phyloP scores from a whole-genome alignment of 2,888 invertebrate genomes.

The Papilio demoleus region DNA sequence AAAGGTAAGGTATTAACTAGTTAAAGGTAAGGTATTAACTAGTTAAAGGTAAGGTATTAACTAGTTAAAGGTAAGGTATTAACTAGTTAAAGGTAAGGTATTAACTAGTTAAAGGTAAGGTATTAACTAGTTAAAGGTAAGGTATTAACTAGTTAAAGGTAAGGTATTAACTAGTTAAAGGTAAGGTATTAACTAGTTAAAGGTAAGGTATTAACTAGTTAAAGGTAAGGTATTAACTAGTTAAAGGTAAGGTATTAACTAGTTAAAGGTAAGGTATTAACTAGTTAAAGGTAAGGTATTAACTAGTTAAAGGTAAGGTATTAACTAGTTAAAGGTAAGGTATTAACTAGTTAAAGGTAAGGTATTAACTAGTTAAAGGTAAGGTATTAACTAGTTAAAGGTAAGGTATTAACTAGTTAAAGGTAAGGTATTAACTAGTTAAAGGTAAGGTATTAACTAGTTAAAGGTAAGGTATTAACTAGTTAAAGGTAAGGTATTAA shows the following conservation, averaged over 20 bases:
- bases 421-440: slow-evolving; percentile 51
- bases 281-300: too few relatives aligned
- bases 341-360: slow-evolving; percentile 55
- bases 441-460: too few relatives aligned
- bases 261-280: slow-evolving; percentile 55
- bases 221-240: slow-evolving; percentile 50
- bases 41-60: slow-evolving; percentile 51
- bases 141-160: slow-evolving; percentile 45
- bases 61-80: slow-evolving; percentile 46
- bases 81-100: slow-evolving; percentile 57
- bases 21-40: background rate
- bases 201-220: slow-evolving; percentile 28
- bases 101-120: too few relatives aligned
- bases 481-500: slow-evolving; percentile 51
- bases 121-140: slow-evolving; percentile 49
- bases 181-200: too few relatives aligned
- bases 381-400: slow-evolving; percentile 44
- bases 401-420: slow-evolving; percentile 48
- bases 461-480: background rate
- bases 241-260: slow-evolving; percentile 51
- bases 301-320: slow-evolving; percentile 51
- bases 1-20: too few relatives aligned
- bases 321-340: slow-evolving; percentile 44
- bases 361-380: too few relatives aligned
- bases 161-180: slow-evolving; percentile 52